Percentiles rank a stretch among this genome's conserved stretches.
These are phyloP conservation scores for Trilocha varians DNA, from an alignment of 2,888 invertebrate species.

Conservation along the genomic window DNA sequence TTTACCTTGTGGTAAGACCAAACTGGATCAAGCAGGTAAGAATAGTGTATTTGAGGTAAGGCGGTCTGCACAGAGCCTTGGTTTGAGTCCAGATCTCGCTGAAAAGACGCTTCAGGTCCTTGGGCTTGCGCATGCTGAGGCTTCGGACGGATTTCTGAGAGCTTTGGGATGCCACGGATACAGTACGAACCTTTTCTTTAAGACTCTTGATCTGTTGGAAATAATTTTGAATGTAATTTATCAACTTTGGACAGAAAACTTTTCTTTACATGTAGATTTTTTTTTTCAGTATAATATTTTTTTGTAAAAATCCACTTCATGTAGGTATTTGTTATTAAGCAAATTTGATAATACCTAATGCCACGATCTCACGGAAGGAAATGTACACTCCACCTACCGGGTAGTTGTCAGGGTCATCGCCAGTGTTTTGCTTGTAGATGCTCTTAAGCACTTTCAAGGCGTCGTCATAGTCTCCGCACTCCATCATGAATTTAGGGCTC, in stretches of 20 bases:
- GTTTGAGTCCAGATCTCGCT: conserved; percentile 83
- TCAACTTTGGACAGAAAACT: too few relatives aligned
- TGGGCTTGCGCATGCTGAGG: conserved; percentile 80
- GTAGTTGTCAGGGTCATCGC: conserved; percentile 78
- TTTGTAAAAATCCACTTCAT: too few relatives aligned
- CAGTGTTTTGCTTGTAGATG: conserved; percentile 82
- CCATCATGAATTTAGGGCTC: conserved; percentile 87
- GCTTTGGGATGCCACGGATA: conserved; percentile 76
- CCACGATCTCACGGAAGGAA: too few relatives aligned
- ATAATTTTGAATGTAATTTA: background rate
- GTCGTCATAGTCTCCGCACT: conserved; percentile 84
- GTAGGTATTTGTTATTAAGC: too few relatives aligned
- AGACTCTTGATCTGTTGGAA: conserved; percentile 77
- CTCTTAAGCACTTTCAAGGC: conserved; percentile 79
- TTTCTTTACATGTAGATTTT: too few relatives aligned
- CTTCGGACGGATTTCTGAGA: conserved; percentile 79
- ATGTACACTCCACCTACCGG: conserved; percentile 80
- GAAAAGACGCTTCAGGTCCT: conserved; percentile 79
- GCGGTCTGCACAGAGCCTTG: conserved; percentile 80
- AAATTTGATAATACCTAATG: too few relatives aligned
- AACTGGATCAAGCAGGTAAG: conserved; percentile 88
- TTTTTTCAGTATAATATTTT: too few relatives aligned
- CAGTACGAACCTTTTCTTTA: conserved; percentile 77
- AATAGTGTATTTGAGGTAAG: conserved; percentile 82
- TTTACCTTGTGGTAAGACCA: conserved; percentile 82